phyloP scores from a whole-genome alignment of 2,797 vertebrate genomes.

The Choloepus didactylus region DNA sequence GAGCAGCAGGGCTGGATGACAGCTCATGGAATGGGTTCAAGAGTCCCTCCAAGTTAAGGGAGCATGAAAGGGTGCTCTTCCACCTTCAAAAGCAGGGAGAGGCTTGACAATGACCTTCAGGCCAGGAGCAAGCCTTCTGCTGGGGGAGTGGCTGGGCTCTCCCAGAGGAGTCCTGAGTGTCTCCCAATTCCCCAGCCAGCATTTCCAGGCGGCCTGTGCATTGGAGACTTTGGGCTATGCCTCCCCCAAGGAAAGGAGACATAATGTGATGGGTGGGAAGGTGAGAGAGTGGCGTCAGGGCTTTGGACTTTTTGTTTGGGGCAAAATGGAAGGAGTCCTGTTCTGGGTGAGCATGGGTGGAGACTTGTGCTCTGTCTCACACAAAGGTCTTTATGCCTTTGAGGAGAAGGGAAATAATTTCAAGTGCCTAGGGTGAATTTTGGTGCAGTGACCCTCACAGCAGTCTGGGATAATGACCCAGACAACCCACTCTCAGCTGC shows the following conservation, averaged over 20 bases:
- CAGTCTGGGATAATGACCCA: background rate
- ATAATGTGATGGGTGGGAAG: background rate
- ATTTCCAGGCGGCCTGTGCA: background rate
- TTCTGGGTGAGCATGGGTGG: background rate
- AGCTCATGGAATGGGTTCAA: background rate
- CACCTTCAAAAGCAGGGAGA: background rate
- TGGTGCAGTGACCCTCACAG: background rate
- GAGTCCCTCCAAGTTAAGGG: background rate
- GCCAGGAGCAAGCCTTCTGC: background rate
- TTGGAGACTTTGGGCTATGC: background rate
- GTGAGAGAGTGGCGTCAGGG: background rate
- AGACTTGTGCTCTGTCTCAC: background rate
- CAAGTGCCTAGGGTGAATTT: background rate
- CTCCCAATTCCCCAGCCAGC: no score
- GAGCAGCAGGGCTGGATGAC: background rate
- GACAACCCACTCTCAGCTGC: background rate
- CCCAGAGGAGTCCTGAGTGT: background rate
- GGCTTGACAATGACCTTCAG: background rate
- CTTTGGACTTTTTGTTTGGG: background rate
- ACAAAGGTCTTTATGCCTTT: background rate
- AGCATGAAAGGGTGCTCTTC: background rate
- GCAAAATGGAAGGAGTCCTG: background rate
- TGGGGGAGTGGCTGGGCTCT: background rate
- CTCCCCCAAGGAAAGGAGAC: background rate
- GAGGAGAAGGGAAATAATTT: background rate